phyloP scores from a whole-genome alignment of 2,888 invertebrate species.

The Cheilosia vulpina region DNA sequence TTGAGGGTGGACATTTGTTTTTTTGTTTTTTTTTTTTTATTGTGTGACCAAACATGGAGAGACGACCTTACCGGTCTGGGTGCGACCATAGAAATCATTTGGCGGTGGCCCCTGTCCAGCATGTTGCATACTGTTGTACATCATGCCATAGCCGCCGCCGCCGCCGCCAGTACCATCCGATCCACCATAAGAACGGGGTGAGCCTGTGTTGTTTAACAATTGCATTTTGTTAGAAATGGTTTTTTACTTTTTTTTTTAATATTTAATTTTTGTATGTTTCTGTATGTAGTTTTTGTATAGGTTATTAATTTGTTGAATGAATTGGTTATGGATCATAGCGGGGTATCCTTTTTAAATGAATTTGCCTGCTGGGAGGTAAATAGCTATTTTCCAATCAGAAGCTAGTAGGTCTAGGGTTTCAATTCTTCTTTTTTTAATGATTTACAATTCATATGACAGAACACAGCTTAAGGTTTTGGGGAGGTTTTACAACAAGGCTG shows the following conservation, averaged over 20 bases:
- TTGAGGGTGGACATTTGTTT: conserved; percentile 51
- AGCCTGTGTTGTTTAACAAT: conserved; percentile 82
- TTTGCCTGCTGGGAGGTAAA: conserved; percentile 22
- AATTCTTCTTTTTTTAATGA: neutral
- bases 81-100: conserved; percentile 83
- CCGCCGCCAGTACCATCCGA: conserved; percentile 80
- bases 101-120: conserved; percentile 79
- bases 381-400: conserved; percentile 44
- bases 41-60: conserved; percentile 71
- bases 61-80: conserved; percentile 83
- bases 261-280: conserved; percentile 36
- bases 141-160: conserved; percentile 79
- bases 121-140: conserved; percentile 80
- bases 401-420: conserved; percentile 11
- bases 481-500: neutral
- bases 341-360: conserved; percentile 35
- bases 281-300: conserved; percentile 32
- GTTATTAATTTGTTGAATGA: conserved; percentile 29
- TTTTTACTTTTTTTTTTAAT: conserved; percentile 76
- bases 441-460: conserved; percentile 5
- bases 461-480: conserved; percentile 32
- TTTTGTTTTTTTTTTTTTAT: conserved; percentile 41
- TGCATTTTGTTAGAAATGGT: conserved; percentile 71
- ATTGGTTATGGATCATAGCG: conserved; percentile 38
- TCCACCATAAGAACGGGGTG: conserved; percentile 83